Evolutionary conservation across 2,888 invertebrate species (phyloP), one percentile per base, ranked within the genome.

Genomic region (Drosophila putrida): DNA sequence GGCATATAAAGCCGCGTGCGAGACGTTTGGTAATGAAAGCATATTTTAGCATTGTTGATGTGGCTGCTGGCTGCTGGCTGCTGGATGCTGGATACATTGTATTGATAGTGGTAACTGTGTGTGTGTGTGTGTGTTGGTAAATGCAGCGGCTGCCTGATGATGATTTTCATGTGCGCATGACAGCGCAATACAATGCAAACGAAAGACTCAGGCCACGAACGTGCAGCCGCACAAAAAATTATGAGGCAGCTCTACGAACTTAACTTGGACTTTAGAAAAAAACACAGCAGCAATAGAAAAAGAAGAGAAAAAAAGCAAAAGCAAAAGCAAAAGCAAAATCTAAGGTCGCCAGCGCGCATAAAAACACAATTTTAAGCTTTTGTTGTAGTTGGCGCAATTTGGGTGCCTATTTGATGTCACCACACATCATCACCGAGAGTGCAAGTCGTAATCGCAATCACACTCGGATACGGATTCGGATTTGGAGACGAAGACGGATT

Each of bases 1-100:
- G 78, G 60, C 80, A 68, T 69, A 62, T 67, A 62, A 71, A 55
- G 57, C 70, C 49, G 62, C 70, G 65, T 69, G 78, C 58, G 58
- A 68, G 75, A 65, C 83, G 77, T 84, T 86, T 83, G 84, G 80
- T 84, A 84, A 84, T 84, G 84, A 84, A 84, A 84, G 87, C 84
- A 86, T 86, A 83, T 86, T 83, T 84, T 86, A 67, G 75, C 87
- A 84, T 84, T 75, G 73, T 71, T 81, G 75, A 86, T 84, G 77
- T 49, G 60, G 53, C 6, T 43, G 53, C 41, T 36, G 35, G 31
- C 8, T 31, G 31, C 31, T 31, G 31, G 0, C n/a, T n/a, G 53
- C 41, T 36, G 35, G 31, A 31, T 31, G 31, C 31, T 31, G 31
- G 0, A 8, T 28, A 6, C 28, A 28, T 28, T 20, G 11, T 49